phyloP scores from a whole-genome alignment of 2,797 vertebrate genomes.

The Varecia variegata region DNA sequence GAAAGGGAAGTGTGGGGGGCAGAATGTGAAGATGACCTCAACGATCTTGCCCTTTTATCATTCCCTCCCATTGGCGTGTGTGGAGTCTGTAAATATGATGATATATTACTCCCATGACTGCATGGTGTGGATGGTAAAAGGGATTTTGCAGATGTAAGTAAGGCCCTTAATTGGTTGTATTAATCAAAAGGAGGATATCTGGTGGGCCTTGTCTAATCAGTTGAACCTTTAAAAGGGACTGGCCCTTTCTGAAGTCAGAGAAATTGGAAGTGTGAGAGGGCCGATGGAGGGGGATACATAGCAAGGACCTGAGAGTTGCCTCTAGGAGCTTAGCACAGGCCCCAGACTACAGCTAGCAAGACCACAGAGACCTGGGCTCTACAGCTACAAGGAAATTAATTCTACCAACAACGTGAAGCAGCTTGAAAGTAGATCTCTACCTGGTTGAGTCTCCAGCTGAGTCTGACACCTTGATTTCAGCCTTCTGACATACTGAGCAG shows the following conservation, averaged over 20 bases:
- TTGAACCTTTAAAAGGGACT: not conserved
- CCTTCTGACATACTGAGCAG: not conserved
- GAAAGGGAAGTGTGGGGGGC: not conserved
- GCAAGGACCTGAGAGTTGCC: too few species aligned
- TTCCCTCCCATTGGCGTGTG: not conserved
- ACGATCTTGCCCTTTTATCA: not conserved
- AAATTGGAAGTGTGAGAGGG: not conserved
- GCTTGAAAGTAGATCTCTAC: not conserved
- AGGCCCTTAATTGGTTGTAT: not conserved
- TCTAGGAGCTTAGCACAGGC: not conserved
- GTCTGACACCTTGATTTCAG: not conserved
- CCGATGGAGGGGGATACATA: not conserved
- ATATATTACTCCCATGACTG: not conserved
- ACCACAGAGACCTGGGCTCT: accelerated
- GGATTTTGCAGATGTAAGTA: not conserved
- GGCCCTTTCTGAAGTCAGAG: not conserved
- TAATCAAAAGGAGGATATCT: not conserved
- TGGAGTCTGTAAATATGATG: not conserved
- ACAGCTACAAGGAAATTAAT: not conserved
- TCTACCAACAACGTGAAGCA: not conserved
- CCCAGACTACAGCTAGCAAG: not conserved
- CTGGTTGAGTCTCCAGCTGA: not conserved
- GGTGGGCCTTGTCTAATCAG: not conserved
- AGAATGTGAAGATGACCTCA: not conserved
- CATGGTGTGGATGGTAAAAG: not conserved